phyloP scores from a whole-genome alignment of 2,888 invertebrate genomes.

The Mycalesis mineus region DNA sequence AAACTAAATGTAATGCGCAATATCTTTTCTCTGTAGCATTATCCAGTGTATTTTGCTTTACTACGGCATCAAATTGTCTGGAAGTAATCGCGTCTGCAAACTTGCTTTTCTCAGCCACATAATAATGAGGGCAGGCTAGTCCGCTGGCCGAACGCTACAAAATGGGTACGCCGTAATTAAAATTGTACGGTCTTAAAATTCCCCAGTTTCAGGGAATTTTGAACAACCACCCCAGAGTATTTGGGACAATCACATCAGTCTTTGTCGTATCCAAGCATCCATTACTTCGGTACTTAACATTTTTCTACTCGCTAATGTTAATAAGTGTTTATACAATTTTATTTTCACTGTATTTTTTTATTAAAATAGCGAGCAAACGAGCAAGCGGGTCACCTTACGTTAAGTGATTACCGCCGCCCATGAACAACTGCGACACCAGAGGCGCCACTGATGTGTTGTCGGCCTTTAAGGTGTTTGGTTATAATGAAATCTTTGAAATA shows the following conservation, averaged over 20 bases:
- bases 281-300: not conserved
- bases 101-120: not conserved
- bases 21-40: no score
- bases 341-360: not conserved
- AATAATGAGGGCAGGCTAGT: conserved; percentile 5
- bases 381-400: no score
- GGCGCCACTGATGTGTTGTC: no score
- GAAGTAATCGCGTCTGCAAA: not conserved
- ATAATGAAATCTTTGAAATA: no score
- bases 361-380: no score
- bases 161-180: conserved; percentile 49
- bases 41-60: not conserved
- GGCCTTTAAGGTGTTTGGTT: no score
- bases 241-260: not conserved
- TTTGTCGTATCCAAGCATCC: not conserved
- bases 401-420: no score
- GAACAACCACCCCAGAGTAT: not conserved
- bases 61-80: not conserved
- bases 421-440: no score
- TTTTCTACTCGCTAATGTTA: not conserved
- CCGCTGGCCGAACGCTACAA: conserved; percentile 33
- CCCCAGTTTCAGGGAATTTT: conserved; percentile 13
- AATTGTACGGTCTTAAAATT: conserved; percentile 47
- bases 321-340: not conserved
- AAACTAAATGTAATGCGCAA: no score